Base-by-base conservation (phyloP, 2,113 vertebrate genomes). In the Entomyzon cyanotis region DNA sequence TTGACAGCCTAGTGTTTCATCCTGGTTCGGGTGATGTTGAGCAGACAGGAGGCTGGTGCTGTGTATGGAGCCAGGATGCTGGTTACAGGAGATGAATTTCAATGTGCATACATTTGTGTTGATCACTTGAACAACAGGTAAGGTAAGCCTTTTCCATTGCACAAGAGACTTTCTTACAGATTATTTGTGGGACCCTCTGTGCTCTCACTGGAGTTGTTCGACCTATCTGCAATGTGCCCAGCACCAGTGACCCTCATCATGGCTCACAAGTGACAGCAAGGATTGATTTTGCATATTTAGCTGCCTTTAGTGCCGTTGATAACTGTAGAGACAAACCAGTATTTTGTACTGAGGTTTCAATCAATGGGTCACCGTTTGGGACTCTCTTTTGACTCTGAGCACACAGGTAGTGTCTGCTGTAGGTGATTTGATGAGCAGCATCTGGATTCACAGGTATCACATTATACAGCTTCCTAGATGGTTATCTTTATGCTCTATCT, bases 1-100 rank as follows among this genome's bases (percentile, higher is more conserved):
- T 69, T 0, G 0, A 7, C 14, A 53, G 31, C 33, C 27, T 31
- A 1, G 24, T 4, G 14, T 64, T 83, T 55, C 8, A n/a, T 12
- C 11, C 21, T 3, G 2, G 49, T 75, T 37, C 0, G 1, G 30
- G 15, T 35, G 50, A 2, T 46, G 50, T 63, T 42, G 70, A 44
- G 23, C 52, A 35, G 39, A 8, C 64, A 42, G 42, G 37, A 28
- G 20, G n/a, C 30, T 69, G 33, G 35, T 83, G 35, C 37, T 77
- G 21, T 23, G 24, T 33, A 1, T 33, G 56, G 39, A 53, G 37
- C 12, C 18, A 20, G 42, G 50, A 22, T 31, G 37, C 41, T 77
- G 67, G 5, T 64, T 77, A 25, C 59, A 79, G 63, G 41, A 64
- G 50, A 8, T n/a, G 2, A 53, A 37, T 73, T 82, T 69, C 41